Base-by-base conservation (phyloP, 2,113 vertebrate species). In the Toxostoma redivivum region DNA sequence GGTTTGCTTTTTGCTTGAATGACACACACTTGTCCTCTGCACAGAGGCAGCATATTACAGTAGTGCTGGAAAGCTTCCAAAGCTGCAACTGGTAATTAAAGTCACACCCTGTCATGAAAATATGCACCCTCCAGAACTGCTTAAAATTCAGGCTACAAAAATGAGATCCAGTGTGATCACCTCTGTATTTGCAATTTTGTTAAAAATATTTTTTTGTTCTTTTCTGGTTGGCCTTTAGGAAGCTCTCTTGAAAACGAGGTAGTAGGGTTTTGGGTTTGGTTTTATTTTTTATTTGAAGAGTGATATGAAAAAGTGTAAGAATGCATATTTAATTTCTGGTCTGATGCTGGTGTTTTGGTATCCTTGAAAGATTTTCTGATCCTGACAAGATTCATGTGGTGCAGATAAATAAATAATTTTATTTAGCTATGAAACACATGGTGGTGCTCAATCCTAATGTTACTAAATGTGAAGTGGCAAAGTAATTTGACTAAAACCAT, bases 371-470 rank as follows among this genome's bases (percentile, higher is more conserved):
- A 51, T 77, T 33, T 17, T 80, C 37, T 77, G 66, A 37, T 76
- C 37, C 50, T 77, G 67, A 47, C 23, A 76, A 69, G 5, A 16
- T 81, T 70, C 15, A 24, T 4, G 37, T 82, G 54, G 33, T 71
- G 15, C 50, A 58, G 45, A 66, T n/a, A 86, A 94, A 69, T 53
- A 85, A 0, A 3, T 83, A 10, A 21, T 80, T 92, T 85, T 66
- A 58, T 31, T 88, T 90, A 90, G 72, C 86, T 86, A 31, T 83
- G 83, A 83, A 96, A 97, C 92, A 5, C 94, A 88, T 56, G 95
- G 96, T 92, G 95, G 95, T 96, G 92, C 96, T 97, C 91, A 92
- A 81, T 90, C 88, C 95, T 78, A 94, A 92, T 56, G 5, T 18
- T 83, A 53, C 67, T 67, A 88, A 88, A 54, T 38, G 38, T 62